Percentiles rank a stretch among this genome's conserved stretches.
Conservation (phyloP, 2,113 vertebrate species). For the Psilopsiagon aymara region DNA sequence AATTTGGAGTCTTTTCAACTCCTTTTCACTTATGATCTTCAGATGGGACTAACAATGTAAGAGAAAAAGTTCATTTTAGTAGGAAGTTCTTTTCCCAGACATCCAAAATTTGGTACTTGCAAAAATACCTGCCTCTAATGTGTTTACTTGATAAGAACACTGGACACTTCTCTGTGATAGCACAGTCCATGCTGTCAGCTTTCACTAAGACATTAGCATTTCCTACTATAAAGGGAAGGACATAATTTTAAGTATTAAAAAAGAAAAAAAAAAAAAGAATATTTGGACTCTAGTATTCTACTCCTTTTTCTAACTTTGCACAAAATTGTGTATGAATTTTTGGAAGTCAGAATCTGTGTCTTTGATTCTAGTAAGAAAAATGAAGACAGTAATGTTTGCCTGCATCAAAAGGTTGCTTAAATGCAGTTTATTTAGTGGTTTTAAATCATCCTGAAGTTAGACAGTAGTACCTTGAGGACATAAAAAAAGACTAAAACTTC, state of each 20-base stretch:
- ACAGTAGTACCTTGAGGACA: background rate
- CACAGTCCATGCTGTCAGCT: background rate
- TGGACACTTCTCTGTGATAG: background rate
- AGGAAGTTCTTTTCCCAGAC: background rate
- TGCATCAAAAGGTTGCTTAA: background rate
- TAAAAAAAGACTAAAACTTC: background rate
- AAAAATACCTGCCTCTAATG: background rate
- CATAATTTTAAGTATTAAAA: background rate
- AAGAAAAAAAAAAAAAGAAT: background rate
- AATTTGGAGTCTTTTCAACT: background rate
- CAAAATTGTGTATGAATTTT: background rate
- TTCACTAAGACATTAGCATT: background rate
- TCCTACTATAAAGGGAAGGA: background rate
- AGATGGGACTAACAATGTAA: background rate
- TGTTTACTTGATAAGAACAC: background rate
- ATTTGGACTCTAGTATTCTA: background rate
- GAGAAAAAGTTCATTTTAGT: background rate
- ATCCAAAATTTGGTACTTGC: background rate
- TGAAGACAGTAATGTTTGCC: background rate
- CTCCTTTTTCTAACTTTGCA: background rate
- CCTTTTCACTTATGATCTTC: background rate
- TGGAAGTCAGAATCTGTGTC: background rate
- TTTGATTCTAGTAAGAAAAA: background rate
- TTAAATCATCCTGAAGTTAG: background rate
- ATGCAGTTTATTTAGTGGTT: background rate